Evolutionary conservation across 2,113 vertebrate species (phyloP), one percentile per base, ranked within the genome.

Genomic region (Raja brachyura): DNA sequence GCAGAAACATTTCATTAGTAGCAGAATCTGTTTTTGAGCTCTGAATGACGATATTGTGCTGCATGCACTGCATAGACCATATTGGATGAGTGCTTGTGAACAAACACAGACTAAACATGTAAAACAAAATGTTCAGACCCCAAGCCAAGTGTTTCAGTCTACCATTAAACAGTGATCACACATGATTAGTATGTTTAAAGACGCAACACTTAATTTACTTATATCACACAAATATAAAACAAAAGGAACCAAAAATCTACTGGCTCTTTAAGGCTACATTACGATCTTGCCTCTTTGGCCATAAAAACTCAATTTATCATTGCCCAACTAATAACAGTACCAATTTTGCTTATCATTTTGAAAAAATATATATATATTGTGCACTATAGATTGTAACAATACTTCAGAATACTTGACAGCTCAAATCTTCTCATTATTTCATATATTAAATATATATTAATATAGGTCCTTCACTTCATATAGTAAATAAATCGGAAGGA

Each of bases 31-130:
- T 68, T 93, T 68, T 78, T 22, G 61, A 93, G 25, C 56, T 61
- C n/a, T 93, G 93, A 93, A 93, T 74, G 59, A 90, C 16, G 66
- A 63, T 73, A 93, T 93, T 93, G 93, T 93, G 66, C 59, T n/a
- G 73, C 83, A 59, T 5, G 25, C 68, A 16, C 54, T 39, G 76
- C n/a, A 86, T 78, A 74, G 93, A 73, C 73, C 90, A 75, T 31
- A 77, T 73, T 92, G 66, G 68, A 11, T 74, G 18, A 63, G 63
- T 73, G 68, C 14, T 77, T 63, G 88, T 86, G 66, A 86, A 90
- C 81, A 92, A 93, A 94, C 93, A 81, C 93, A 81, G 20, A 22
- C 59, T 88, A 92, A 79, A 73, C 61, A 85, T n/a, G 93, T 81
- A 86, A 73, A 76, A 78, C n/a, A 93, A 86, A 93, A 68, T 74